phyloP scores from a whole-genome alignment of 2,888 invertebrate species.

The Lobophora halterata region DNA sequence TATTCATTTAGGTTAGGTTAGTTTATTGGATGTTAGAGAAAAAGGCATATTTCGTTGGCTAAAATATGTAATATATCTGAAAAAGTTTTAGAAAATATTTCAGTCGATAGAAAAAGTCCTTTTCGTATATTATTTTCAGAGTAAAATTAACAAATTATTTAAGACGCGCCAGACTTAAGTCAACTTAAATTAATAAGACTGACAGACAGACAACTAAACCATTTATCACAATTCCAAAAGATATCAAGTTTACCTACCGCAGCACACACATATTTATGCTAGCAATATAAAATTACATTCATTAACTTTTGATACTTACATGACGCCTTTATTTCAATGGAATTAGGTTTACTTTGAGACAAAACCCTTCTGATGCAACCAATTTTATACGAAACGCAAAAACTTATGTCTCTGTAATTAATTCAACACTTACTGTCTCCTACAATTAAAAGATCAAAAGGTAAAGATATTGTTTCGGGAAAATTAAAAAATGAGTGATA shows the following conservation, averaged over 20 bases:
- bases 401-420: constrained; percentile 30
- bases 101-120: too few species aligned
- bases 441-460: constrained; percentile 30
- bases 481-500: constrained; percentile 23
- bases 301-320: constrained; percentile 1
- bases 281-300: constrained; percentile 10
- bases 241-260: constrained; percentile 24
- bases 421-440: constrained; percentile 28
- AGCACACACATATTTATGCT: constrained; percentile 16
- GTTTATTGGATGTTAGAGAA: too few species aligned
- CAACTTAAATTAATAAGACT: background rate
- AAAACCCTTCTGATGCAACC: background rate
- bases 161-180: background rate
- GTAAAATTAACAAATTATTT: too few species aligned
- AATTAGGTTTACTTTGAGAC: constrained; percentile 1
- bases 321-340: constrained; percentile 2
- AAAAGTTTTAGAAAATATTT: too few species aligned
- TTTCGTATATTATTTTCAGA: too few species aligned
- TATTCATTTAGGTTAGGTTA: too few species aligned
- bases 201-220: constrained; percentile 10
- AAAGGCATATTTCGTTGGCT: too few species aligned
- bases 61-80: too few species aligned
- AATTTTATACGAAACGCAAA: constrained; percentile 13
- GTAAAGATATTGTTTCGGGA: constrained; percentile 25
- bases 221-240: constrained; percentile 5